A percentile compares a stretch with the other conserved stretches of the same genome.
Conservation (phyloP, 2,888 invertebrate species). For the Orchestes rusci region DNA sequence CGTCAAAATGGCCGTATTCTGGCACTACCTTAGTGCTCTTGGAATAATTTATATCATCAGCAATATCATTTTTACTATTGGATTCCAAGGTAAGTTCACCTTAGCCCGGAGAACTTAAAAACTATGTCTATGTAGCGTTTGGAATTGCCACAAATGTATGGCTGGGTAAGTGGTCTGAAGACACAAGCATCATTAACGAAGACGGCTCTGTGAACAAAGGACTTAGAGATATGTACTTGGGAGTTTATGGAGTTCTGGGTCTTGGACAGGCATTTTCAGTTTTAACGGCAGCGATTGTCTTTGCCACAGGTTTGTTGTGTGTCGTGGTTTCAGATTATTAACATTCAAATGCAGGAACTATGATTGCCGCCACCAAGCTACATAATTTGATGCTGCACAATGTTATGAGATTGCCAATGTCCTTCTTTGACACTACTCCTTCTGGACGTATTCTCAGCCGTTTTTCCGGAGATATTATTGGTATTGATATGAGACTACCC, state of each 20-base stretch:
- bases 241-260: conserved; percentile 80
- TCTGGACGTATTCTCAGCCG: conserved; percentile 70
- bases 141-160: conserved; percentile 80
- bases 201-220: conserved; percentile 52
- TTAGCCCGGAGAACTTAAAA: no score
- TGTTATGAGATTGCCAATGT: conserved; percentile 57
- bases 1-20: conserved; percentile 71
- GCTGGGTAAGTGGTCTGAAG: conserved; percentile 65
- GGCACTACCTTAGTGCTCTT: conserved; percentile 74
- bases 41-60: conserved; percentile 56
- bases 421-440: conserved; percentile 75
- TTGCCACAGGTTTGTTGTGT: conserved; percentile 13
- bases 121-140: no score
- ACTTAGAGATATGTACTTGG: conserved; percentile 68
- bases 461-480: conserved; percentile 65
- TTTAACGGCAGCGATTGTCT: conserved; percentile 8
- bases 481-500: conserved; percentile 58
- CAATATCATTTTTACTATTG: conserved; percentile 66
- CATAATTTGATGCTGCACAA: conserved; percentile 57
- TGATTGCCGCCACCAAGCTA: conserved; percentile 54
- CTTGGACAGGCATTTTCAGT: conserved; percentile 56
- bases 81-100: conserved; percentile 53
- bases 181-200: conserved; percentile 45
- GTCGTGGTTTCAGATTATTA: neutral
- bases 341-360: conserved; percentile 44